Base-by-base conservation (phyloP, 2,113 vertebrate genomes). In the Ctenodactylus gundi region DNA sequence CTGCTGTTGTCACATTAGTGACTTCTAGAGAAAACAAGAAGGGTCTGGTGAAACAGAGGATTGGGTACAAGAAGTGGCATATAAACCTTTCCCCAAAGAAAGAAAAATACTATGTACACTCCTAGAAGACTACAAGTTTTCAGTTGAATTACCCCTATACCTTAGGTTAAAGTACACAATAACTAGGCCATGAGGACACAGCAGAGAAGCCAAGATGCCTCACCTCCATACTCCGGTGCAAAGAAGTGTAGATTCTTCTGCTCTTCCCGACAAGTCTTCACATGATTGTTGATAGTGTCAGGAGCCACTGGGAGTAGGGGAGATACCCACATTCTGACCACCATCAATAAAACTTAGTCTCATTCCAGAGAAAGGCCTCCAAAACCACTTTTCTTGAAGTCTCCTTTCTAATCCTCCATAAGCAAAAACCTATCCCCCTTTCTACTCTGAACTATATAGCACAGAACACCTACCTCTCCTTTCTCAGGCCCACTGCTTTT, bases 201-300 rank as follows among this genome's bases (percentile, higher is more conserved):
- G 68, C 62, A 89, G 44, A 80, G 49, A 85, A 88, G 68, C 29
- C 67, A 65, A 27, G 64, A 60, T 73, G 65, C 64, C 97, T 88
- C 97, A 99, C 99, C 99, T 99, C 99, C 99, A 46, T 99, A 99
- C 96, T 99, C 99, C 0, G 99, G 99, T 97, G 99, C 99, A 98
- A 99, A 99, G 97, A 99, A 99, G 97, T 99, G 99, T 97, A 99
- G 98, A 97, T 99, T 99, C 98, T 99, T 99, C 98, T 99, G 99
- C 94, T 99, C 99, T 97, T 99, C 99, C 34, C 99, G 99, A 96
- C 99, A 99, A 5, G 99, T 99, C 98, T 99, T 99, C 97, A 99
- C 99, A 0, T 99, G 99, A 97, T 99, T 99, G 97, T 99, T 99
- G 96, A 99, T 99, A 10, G 99, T 99, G 98, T 99, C 99, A 0